These are phyloP conservation scores for Nibea coibor DNA, from an alignment of 2,113 vertebrate species.

Conservation along the genomic window DNA sequence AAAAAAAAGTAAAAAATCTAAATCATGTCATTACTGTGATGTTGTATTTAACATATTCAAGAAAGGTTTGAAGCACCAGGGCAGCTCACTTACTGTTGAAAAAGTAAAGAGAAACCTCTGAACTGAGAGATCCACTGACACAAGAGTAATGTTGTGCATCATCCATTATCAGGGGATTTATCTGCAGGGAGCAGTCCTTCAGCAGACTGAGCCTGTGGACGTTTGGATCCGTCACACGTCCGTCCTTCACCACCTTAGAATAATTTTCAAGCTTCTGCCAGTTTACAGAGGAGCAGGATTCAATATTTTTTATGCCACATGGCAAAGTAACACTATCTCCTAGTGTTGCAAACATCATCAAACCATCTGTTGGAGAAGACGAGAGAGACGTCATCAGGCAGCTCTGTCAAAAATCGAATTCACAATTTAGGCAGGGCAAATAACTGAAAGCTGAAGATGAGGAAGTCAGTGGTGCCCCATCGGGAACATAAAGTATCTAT, in stretches of 20 bases:
- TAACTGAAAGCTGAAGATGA: neutral
- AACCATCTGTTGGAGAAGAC: constrained; percentile 15
- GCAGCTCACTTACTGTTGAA: constrained; percentile 56
- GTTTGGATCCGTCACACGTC: constrained; percentile 7
- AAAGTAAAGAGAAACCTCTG: constrained; percentile 46
- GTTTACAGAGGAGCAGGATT: constrained; percentile 56
- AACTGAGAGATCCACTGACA: constrained; percentile 8
- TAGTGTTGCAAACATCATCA: constrained; percentile 29
- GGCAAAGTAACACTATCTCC: constrained; percentile 59
- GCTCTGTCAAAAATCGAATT: neutral
- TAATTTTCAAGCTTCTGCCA: constrained; percentile 29
- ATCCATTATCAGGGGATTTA: neutral
- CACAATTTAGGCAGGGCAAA: neutral
- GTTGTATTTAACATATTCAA: neutral
- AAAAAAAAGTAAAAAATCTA: neutral
- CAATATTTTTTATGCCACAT: constrained; percentile 37
- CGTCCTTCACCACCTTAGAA: constrained; percentile 46
- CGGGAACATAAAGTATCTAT: neutral
- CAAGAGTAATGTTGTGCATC: constrained; percentile 63
- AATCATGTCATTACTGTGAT: neutral
- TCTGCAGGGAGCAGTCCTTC: constrained; percentile 66
- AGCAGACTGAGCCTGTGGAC: neutral
- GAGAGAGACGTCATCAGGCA: neutral
- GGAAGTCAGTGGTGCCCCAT: neutral
- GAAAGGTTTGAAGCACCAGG: neutral